Percentiles rank a stretch among this genome's conserved stretches.
Evolutionary conservation across 2,888 invertebrate genomes (phyloP).

Genomic region (Lysandra bellargus): DNA sequence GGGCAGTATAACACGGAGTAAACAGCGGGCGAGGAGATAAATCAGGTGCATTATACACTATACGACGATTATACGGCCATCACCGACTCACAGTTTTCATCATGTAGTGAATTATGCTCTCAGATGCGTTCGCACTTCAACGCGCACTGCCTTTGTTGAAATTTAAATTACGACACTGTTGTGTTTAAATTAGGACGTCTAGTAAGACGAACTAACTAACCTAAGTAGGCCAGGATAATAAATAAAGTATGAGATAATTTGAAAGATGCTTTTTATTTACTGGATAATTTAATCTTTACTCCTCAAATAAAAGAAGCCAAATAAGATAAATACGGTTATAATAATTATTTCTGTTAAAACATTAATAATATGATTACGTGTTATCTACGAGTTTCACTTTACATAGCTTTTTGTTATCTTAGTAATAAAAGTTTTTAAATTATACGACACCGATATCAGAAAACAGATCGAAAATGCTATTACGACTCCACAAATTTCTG

Average conservation of each 20-base stretch:
- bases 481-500: not conserved
- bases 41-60: slow-evolving; percentile 43
- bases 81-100: slow-evolving; percentile 43
- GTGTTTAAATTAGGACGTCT: not conserved
- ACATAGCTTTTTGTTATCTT: no score
- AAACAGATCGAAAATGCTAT: not conserved
- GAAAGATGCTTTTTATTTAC: no score
- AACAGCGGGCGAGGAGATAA: slow-evolving; percentile 43
- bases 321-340: no score
- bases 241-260: not conserved
- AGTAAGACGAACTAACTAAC: not conserved
- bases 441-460: not conserved
- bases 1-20: slow-evolving; percentile 40
- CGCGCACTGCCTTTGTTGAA: slow-evolving; percentile 18
- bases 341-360: no score
- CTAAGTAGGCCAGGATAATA: not conserved
- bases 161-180: slow-evolving; percentile 26
- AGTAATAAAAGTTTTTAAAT: no score
- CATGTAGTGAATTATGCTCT: slow-evolving; percentile 41
- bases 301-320: no score
- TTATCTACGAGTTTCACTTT: not conserved
- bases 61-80: no score
- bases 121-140: slow-evolving; percentile 35
- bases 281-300: no score
- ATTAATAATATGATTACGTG: not conserved